Evolutionary conservation across 1,140 invertebrate species (phyloP), one percentile per base, ranked within the genome.

Genomic region (Whitmania pigra): DNA sequence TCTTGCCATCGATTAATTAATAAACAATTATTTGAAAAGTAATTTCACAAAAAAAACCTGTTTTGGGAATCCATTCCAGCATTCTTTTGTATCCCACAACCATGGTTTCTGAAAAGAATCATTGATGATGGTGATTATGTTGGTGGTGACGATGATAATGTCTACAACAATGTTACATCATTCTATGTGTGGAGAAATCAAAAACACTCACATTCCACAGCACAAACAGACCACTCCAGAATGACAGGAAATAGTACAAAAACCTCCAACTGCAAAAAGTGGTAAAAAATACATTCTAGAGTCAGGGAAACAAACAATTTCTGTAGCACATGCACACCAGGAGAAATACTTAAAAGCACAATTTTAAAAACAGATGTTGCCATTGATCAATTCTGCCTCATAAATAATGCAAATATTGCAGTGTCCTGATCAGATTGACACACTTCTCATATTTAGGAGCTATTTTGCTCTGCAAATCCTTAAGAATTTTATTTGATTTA

Each of bases 31-130:
- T 15, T 17, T 63, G 4, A 15, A 63, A 63, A 25, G 1, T 15
- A 63, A 13, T 63, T 31, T 63, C 15, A 63, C 9, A 63, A 63
- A 25, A 63, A 25, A 31, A 77, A 81, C 80, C 74, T 80, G 80
- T 53, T 76, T 68, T 7, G 85, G 85, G 77, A 84, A 86, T 70
- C 88, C 87, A 78, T 90, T 89, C 86, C 92, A 97, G 81, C 92
- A 95, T 77, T 91, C 79, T 67, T 90, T 90, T 67, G 95, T 92
- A 78, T 95, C 88, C 91, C 90, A 94, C 75, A 97, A 85, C 92
- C 93, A 97, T 20, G 88, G 86, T 84, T 97, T 97, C 83, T 84
- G 74, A 71, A 76, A 76, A 74, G 73, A 76, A 57, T 76, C 71
- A 53, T 67, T 73, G 74, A 73, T 63, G 72, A 25, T 54, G 36